phyloP scores from a whole-genome alignment of 2,888 invertebrate genomes.

The Diaprepes abbreviatus region DNA sequence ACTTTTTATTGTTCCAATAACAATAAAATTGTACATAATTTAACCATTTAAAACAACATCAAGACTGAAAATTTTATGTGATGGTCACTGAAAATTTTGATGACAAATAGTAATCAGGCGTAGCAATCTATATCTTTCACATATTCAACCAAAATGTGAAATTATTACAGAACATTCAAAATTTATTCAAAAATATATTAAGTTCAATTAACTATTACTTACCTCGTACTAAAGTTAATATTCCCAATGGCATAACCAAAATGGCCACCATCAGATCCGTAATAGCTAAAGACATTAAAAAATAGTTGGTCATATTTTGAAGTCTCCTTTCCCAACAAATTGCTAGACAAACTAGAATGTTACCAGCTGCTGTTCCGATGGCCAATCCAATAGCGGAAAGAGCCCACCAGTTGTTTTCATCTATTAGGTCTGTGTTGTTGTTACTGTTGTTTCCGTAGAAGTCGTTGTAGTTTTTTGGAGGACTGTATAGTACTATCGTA shows the following conservation, averaged over 20 bases:
- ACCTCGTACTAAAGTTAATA: conserved; percentile 86
- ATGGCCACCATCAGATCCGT: conserved; percentile 96
- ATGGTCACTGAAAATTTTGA: too few relatives aligned
- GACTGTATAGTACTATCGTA: conserved; percentile 61
- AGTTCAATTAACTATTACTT: conserved; percentile 64
- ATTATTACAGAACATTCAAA: too few relatives aligned
- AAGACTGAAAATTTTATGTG: too few relatives aligned
- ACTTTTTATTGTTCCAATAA: too few relatives aligned
- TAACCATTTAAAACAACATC: too few relatives aligned
- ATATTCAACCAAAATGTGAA: too few relatives aligned
- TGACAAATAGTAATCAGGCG: too few relatives aligned
- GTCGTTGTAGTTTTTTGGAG: conserved; percentile 19
- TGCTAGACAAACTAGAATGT: conserved; percentile 93
- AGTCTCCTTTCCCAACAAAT: conserved; percentile 91
- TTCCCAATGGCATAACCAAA: conserved; percentile 95
- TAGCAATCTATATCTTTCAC: too few relatives aligned
- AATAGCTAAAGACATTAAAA: conserved; percentile 94
- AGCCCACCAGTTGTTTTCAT: conserved; percentile 84
- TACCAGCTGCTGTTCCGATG: conserved; percentile 90
- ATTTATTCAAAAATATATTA: too few relatives aligned
- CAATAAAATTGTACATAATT: too few relatives aligned
- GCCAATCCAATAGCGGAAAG: conserved; percentile 83
- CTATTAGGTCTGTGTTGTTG: conserved; percentile 48
- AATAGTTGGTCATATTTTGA: conserved; percentile 98
- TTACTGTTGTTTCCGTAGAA: conserved; percentile 30